phyloP scores from a whole-genome alignment of 2,888 invertebrate species.

The Rambutsinella grinnellia region DNA sequence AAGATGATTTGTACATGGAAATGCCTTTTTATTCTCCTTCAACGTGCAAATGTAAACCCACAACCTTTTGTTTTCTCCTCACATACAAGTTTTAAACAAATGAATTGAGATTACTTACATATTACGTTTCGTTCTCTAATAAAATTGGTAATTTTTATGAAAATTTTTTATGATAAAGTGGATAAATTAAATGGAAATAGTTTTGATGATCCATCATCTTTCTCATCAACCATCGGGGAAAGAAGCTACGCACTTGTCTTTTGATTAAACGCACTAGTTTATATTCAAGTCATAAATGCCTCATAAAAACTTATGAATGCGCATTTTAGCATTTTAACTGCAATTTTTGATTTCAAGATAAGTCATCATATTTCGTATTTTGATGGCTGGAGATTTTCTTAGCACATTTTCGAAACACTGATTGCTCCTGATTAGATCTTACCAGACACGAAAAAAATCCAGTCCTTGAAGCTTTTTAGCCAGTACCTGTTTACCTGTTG shows the following conservation, averaged over 20 bases:
- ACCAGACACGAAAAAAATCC: slow-evolving; percentile 2
- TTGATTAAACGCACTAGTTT: no score
- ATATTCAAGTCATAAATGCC: neutral
- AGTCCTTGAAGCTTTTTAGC: neutral
- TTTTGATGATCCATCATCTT: neutral
- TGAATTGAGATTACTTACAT: neutral
- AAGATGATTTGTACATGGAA: neutral
- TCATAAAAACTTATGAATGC: neutral
- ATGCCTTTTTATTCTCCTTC: neutral
- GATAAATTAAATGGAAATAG: neutral
- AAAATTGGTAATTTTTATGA: neutral
- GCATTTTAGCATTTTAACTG: neutral
- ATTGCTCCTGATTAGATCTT: slow-evolving; percentile 52
- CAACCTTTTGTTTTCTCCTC: neutral
- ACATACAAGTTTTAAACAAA: no score
- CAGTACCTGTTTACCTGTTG: neutral
- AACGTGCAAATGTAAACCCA: neutral
- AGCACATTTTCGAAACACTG: slow-evolving; percentile 26
- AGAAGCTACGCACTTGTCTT: neutral
- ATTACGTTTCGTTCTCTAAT: no score
- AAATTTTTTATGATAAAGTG: neutral
- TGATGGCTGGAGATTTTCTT: neutral
- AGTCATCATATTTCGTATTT: no score
- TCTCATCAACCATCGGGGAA: neutral
- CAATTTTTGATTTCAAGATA: neutral